phyloP scores from a whole-genome alignment of 2,797 vertebrate species.

The Coregonus ussuriensis region DNA sequence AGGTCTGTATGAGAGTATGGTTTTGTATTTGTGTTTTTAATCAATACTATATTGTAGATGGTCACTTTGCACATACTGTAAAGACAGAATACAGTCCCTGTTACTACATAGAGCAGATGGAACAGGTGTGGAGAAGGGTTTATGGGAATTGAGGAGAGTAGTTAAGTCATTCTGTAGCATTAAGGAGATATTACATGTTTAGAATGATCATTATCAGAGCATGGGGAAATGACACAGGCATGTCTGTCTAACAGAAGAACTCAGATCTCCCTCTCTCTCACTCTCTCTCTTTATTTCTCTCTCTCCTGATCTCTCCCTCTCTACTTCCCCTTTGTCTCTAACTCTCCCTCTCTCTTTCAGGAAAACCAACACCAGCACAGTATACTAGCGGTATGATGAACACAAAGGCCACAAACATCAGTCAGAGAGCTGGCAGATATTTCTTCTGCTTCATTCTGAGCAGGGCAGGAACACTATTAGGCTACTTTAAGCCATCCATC shows the following conservation, averaged over 20 bases:
- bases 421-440: conserved; percentile 53
- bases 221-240: conserved; percentile 26
- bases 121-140: conserved; percentile 28
- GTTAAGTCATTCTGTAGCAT: conserved; percentile 27
- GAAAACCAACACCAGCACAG: conserved; percentile 44
- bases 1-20: neutral
- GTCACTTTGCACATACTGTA: too few relatives aligned
- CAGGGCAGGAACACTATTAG: conserved; percentile 55
- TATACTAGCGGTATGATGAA: conserved; percentile 16
- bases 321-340: conserved; percentile 21
- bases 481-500: conserved; percentile 59
- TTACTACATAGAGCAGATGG: neutral
- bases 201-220: conserved; percentile 50
- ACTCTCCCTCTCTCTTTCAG: neutral
- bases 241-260: neutral
- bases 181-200: conserved; percentile 31
- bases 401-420: conserved; percentile 54
- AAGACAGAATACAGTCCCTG: too few relatives aligned
- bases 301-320: conserved; percentile 24
- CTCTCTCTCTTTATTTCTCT: too few relatives aligned
- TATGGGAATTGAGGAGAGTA: neutral
- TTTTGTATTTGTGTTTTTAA: neutral
- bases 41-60: too few relatives aligned
- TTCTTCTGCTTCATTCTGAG: conserved; percentile 51
- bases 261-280: too few relatives aligned